phyloP scores from a whole-genome alignment of 2,888 invertebrate genomes.

The Spicauda simplicius region DNA sequence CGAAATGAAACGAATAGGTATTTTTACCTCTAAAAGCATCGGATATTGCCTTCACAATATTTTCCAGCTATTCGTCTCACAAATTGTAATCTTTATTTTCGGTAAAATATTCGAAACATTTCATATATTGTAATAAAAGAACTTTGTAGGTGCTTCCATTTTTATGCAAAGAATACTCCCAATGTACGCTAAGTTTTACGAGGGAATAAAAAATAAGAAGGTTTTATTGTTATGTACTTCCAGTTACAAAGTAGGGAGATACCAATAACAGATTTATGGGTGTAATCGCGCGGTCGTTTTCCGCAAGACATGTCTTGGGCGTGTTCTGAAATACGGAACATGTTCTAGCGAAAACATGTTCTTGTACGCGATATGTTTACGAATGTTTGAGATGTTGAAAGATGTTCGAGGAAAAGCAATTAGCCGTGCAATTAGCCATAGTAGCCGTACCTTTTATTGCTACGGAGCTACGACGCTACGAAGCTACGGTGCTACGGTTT shows the following conservation, averaged over 20 bases:
- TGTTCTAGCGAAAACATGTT: constrained; percentile 19
- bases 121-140: constrained; percentile 27
- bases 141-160: constrained; percentile 13
- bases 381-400: constrained; percentile 24
- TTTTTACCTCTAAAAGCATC: constrained; percentile 25
- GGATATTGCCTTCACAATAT: constrained; percentile 26
- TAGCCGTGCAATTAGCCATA: constrained; percentile 20
- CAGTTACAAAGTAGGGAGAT: constrained; percentile 22
- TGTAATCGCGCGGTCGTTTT: constrained; percentile 25
- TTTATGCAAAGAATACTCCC: constrained; percentile 26
- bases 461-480: constrained; percentile 9
- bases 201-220: constrained; percentile 32
- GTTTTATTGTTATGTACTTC: constrained; percentile 33
- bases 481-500: neutral
- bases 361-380: constrained; percentile 28
- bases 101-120: constrained; percentile 18
- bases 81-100: constrained; percentile 23
- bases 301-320: constrained; percentile 21
- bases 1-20: constrained; percentile 29
- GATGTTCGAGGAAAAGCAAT: constrained; percentile 9
- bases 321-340: constrained; percentile 29
- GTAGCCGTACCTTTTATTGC: neutral
- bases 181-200: constrained; percentile 25
- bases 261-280: constrained; percentile 34
- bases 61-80: constrained; percentile 19